Base-by-base conservation (phyloP, 2,888 invertebrate genomes). In the Melanostoma scalare region DNA sequence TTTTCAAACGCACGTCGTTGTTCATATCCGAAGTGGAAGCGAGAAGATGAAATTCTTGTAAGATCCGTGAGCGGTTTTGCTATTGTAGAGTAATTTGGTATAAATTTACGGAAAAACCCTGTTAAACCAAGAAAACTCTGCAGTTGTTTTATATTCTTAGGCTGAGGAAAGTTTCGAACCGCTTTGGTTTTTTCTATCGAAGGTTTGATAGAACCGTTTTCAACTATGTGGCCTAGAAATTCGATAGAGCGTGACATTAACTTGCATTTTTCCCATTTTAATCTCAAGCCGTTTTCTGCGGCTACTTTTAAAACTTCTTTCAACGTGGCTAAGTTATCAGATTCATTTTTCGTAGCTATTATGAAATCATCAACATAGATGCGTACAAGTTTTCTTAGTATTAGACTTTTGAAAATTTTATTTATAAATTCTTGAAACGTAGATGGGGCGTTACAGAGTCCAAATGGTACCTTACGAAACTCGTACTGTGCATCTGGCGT, bases 1-100 rank as follows among this genome's bases (percentile, higher is more conserved):
- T 9, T 10, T 5, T 38, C 4, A 35, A 73, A 2, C n/a, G 87
- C 3, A n/a, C 33, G 38, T 82, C 87, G 0, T 90, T 90, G n/a
- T 89, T 86, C 0, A 88, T 87, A 4, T 88, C 63, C 2, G 35
- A 68, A 56, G 0, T 36, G 3, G 8, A 58, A 75, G 2, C 4
- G 5, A 6, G 38, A 4, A 6, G 6, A 4, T 6, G 38, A 38
- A 6, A 6, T 38, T 38, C 38, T 38, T 6, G 38, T 38, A 4
- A 38, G 4, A 38, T 38, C 38, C 38, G 20, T 20, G 20, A 20
- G 20, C 20, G 20, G 20, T 20, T 20, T 20, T 20, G 20, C 20
- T 20, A 20, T 20, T 20, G 20, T 20, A 20, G 20, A 20, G 20
- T 20, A 20, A 20, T 20, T 20, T 20, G 20, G 20, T 20, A 20